These are phyloP conservation scores for Orgyia antiqua DNA, from an alignment of 2,888 invertebrate species.

Conservation along the genomic window DNA sequence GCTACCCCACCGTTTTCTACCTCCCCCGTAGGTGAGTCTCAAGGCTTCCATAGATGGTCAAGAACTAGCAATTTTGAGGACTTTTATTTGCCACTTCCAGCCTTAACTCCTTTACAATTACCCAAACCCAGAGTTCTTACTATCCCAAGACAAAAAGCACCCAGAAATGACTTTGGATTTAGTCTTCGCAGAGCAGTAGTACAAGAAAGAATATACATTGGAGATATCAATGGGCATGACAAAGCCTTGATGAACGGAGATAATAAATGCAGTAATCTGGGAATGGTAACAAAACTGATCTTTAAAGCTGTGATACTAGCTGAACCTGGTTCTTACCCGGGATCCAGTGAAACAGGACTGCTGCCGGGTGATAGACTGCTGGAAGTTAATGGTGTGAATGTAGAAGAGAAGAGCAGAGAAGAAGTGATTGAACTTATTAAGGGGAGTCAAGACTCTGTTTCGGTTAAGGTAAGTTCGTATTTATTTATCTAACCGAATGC, in stretches of 20 bases:
- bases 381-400: constrained; percentile 92
- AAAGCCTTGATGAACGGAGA: constrained; percentile 56
- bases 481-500: too few species aligned
- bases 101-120: constrained; percentile 81
- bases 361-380: constrained; percentile 96
- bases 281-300: constrained; percentile 65
- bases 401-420: constrained; percentile 91
- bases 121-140: constrained; percentile 86
- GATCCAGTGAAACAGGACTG: constrained; percentile 89
- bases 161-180: constrained; percentile 95
- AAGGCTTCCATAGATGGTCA: constrained; percentile 90
- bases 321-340: constrained; percentile 89
- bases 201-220: constrained; percentile 80
- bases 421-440: constrained; percentile 96
- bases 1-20: constrained; percentile 92
- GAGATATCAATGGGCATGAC: constrained; percentile 54
- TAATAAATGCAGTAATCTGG: constrained; percentile 52
- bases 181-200: constrained; percentile 93
- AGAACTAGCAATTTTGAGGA: constrained; percentile 87
- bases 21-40: constrained; percentile 91
- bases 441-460: constrained; percentile 88
- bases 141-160: constrained; percentile 88
- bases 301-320: constrained; percentile 91
- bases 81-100: constrained; percentile 84
- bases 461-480: constrained; percentile 84